Base-by-base conservation (phyloP, 1,140 invertebrate genomes). In the Macrocentrus cingulum region DNA sequence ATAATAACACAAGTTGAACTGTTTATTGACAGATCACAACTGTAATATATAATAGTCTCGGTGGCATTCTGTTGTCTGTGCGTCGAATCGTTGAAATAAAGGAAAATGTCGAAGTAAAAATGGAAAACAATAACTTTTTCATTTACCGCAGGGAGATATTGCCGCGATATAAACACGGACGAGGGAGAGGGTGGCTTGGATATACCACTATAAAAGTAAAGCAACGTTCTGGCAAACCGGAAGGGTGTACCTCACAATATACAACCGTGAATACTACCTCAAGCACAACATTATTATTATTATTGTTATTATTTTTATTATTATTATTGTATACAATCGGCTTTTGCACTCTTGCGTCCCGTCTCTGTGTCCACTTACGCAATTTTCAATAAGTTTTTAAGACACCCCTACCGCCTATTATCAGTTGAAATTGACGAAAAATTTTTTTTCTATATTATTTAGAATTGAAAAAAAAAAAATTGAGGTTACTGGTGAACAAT, bases 131-230 rank as follows among this genome's bases (percentile, higher is more conserved):
- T 52, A 41, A 52, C 36, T 52, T 52, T 52, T 25, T 41, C 20
- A 41, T 41, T 52, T 52, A 15, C 36, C 19, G 37, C 20, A 25
- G 50, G 34, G n/a, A 41, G 19, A 29, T 41, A 52, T 41, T 41
- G 25, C 22, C n/a, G 6, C 7, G 20, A 52, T 41, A 52, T 52
- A 52, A 52, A 52, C 19, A 29, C 4, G 25, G 25, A 29, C 4
- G 25, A 29, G 9, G 36, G 15, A 39, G 3, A 13, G 36, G 36
- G 8, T 8, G 13, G 36, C 4, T 8, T n/a, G 15, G 36, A 39
- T 8, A 39, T 51, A 15, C 44, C 19, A 37, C 49, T 51, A 51
- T 37, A 39, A 51, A 51, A 51, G 49, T 51, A 51, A 50, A 51
- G 49, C 49, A 51, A 20, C 49, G 13, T 51, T 20, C 15, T 9